Evolutionary conservation across 2,888 invertebrate genomes (phyloP).

Genomic region (Aquatica leii): DNA sequence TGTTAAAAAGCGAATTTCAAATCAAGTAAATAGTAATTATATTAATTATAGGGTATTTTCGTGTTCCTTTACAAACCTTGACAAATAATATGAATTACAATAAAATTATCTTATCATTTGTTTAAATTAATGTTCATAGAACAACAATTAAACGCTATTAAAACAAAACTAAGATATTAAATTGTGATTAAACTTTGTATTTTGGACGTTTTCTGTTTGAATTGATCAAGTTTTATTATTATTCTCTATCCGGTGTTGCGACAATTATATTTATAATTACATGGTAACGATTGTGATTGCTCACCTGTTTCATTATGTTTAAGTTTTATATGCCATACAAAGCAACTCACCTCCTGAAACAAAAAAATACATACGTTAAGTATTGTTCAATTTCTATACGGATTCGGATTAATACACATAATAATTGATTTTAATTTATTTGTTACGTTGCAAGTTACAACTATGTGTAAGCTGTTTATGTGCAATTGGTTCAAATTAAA

Average conservation of each 20-base stretch:
- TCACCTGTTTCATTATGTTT: conserved; percentile 48
- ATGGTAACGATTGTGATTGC: conserved; percentile 53
- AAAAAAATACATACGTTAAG: conserved; percentile 42
- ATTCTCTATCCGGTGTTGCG: conserved; percentile 60
- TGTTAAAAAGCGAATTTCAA: too few relatives aligned
- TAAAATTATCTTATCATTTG: conserved; percentile 50
- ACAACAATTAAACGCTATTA: conserved; percentile 37
- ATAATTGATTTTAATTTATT: too few relatives aligned
- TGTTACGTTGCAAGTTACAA: too few relatives aligned
- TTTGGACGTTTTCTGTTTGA: conserved; percentile 41
- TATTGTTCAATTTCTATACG: too few relatives aligned
- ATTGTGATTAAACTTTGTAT: conserved; percentile 42
- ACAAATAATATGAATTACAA: conserved; percentile 45
- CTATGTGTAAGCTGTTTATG: too few relatives aligned
- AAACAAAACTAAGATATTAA: conserved; percentile 26
- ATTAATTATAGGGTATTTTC: conserved; percentile 33
- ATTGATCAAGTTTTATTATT: conserved; percentile 59
- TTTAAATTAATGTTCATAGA: conserved; percentile 43
- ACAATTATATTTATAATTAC: conserved; percentile 59
- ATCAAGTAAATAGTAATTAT: conserved; percentile 37
- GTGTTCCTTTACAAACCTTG: conserved; percentile 26
- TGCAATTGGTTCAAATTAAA: too few relatives aligned
- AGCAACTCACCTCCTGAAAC: conserved; percentile 58
- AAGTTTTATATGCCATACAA: conserved; percentile 27
- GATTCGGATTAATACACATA: too few relatives aligned